Base-by-base conservation (phyloP, 2,888 invertebrate species). In the Cosmia trapezina region DNA sequence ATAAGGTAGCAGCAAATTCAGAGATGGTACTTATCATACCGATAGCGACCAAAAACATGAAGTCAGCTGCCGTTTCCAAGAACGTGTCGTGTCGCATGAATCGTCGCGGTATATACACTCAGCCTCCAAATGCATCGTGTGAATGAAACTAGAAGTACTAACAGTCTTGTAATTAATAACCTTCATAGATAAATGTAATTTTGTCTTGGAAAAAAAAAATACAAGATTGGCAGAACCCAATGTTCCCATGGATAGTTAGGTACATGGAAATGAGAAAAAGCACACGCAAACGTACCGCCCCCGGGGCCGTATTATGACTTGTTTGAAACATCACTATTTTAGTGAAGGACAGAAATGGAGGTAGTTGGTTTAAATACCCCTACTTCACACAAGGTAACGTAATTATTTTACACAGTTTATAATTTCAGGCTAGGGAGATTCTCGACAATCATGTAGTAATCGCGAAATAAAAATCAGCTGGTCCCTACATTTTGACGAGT, bases 1-100 rank as follows among this genome's bases (percentile, higher is more conserved):
- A 33, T 0, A 22, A 1, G 12, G 0, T 1, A 14, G 6, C 7
- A 4, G 17, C 4, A 33, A 9, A 4, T 33, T 5, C 17, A n/a
- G 19, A 9, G n/a, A 53, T 12, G 11, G 19, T 14, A 47, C 28
- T n/a, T n/a, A 28, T 17, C 4, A 9, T n/a, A 11, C 4, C 3
- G 97, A 12, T 28, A 8, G 12, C 17, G 8, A 45, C 1, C 68
- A 47, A 53, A 47, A 93, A 0, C 12, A n/a, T 0, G 75, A 84
- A 78, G 82, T 89, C 89, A 77, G 95, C 85, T 62, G 90, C 87
- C 90, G 93, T 3, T 78, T 93, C 0, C 91, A 94, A 86, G 92
- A 93, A 87, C 86, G 94, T 95, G 81, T 91, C 37, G 65, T 98
- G 98, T 89, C 95, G 98, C 63, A 96, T 98, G 97, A 96, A 97